A percentile compares a stretch with the other conserved stretches of the same genome.
phyloP scores from a whole-genome alignment of 2,888 invertebrate genomes.

The Pachliopta kotzebuea region DNA sequence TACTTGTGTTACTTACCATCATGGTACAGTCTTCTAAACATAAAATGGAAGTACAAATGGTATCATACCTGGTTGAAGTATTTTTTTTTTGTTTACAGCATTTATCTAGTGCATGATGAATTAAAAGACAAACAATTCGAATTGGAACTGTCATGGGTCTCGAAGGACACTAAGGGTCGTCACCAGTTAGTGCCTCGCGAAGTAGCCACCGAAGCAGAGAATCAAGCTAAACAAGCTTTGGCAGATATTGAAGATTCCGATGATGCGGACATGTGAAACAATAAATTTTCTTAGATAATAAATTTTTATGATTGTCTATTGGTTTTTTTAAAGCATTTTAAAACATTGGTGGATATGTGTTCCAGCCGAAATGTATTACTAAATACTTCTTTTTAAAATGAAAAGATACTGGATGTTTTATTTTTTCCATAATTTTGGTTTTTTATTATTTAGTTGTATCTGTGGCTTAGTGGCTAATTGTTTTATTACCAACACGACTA shows the following conservation, averaged over 20 bases:
- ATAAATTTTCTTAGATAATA: constrained; percentile 50
- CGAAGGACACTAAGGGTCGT: constrained; percentile 87
- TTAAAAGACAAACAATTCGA: constrained; percentile 98
- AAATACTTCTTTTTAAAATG: too few species aligned
- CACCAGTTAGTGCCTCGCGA: constrained; percentile 91
- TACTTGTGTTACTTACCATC: too few species aligned
- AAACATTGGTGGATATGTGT: not conserved
- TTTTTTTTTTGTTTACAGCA: constrained; percentile 74
- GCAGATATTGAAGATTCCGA: constrained; percentile 94
- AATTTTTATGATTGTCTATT: constrained; percentile 47
- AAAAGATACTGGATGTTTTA: too few species aligned
- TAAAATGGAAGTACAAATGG: too few species aligned
- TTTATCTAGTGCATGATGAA: constrained; percentile 95
- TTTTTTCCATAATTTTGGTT: too few species aligned
- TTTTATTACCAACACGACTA: too few species aligned
- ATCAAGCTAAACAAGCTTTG: constrained; percentile 91
- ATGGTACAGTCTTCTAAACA: too few species aligned
- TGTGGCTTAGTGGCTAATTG: too few species aligned
- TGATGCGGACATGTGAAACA: constrained; percentile 84
- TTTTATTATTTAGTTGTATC: too few species aligned
- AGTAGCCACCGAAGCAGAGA: constrained; percentile 91
- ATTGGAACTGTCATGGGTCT: constrained; percentile 96
- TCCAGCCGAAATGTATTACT: too few species aligned
- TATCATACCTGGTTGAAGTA: not conserved
- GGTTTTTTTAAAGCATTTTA: constrained; percentile 31